Conservation (phyloP, 2,888 invertebrate species). For the Vesta saturnalis region DNA sequence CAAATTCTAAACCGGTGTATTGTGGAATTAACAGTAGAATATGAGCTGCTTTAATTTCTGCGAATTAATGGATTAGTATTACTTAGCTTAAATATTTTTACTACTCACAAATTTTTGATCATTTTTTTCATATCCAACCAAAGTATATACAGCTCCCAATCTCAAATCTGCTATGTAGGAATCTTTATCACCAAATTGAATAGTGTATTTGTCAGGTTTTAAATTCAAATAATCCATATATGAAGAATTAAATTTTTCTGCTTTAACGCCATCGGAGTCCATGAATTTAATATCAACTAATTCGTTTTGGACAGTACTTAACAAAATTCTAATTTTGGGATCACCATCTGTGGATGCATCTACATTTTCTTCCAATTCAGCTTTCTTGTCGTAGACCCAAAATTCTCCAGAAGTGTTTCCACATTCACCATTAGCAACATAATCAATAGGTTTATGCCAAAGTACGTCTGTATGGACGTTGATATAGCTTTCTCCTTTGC, state of each 20-base stretch:
- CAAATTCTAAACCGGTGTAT: conserved; percentile 95
- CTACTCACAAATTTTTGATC: conserved; percentile 59
- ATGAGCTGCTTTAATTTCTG: conserved; percentile 58
- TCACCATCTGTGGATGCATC: conserved; percentile 68
- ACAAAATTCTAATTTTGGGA: conserved; percentile 66
- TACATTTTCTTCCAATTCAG: conserved; percentile 61
- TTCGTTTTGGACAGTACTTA: conserved; percentile 49
- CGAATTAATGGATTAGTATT: conserved; percentile 12
- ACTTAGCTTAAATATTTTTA: not conserved
- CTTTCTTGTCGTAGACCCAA: conserved; percentile 25
- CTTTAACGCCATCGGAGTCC: not conserved
- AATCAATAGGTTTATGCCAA: not conserved
- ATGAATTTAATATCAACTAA: conserved; percentile 2
- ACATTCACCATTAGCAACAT: not conserved
- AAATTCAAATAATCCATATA: not conserved
- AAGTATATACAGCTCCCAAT: conserved; percentile 74
- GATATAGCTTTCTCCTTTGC: conserved; percentile 10
- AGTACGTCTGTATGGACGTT: conserved; percentile 18
- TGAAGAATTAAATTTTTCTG: not conserved
- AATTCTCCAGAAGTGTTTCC: not conserved
- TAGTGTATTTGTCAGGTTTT: not conserved
- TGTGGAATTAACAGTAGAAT: conserved; percentile 92
- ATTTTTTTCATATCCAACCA: conserved; percentile 62
- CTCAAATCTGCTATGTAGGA: conserved; percentile 54
- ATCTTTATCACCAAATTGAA: conserved; percentile 30